These are phyloP conservation scores for Brachyopa scutellaris DNA, from an alignment of 2,888 invertebrate species.

Conservation along the genomic window DNA sequence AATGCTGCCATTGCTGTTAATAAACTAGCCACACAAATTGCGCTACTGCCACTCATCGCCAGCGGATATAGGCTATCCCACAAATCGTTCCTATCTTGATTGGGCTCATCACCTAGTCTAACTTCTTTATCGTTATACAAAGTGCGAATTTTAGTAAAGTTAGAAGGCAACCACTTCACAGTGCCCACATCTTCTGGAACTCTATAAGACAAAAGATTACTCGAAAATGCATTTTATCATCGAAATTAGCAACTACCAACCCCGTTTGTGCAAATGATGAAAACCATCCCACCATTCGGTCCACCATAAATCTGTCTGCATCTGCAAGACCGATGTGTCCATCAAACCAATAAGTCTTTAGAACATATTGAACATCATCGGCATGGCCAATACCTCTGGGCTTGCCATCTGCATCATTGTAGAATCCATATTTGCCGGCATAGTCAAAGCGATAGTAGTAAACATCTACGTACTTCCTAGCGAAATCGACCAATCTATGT, in stretches of 20 bases:
- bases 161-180: conserved; percentile 38
- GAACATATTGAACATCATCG: conserved; percentile 78
- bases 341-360: conserved; percentile 75
- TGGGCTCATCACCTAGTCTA: conserved; percentile 49
- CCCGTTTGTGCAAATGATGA: conserved; percentile 79
- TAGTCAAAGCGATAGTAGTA: conserved; percentile 85
- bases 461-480: conserved; percentile 83
- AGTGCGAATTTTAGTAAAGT: conserved; percentile 24
- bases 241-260: conserved; percentile 69
- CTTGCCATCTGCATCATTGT: conserved; percentile 81
- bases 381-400: conserved; percentile 75
- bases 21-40: neutral
- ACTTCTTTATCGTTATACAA: conserved; percentile 64
- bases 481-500: conserved; percentile 84
- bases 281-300: conserved; percentile 80
- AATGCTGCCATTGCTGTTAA: too few relatives aligned
- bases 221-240: neutral
- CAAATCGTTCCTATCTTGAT: conserved; percentile 48
- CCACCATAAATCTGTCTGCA: conserved; percentile 80
- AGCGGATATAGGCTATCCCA: conserved; percentile 71
- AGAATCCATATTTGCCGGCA: conserved; percentile 83
- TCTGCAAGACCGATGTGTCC: conserved; percentile 76
- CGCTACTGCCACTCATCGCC: neutral
- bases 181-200: neutral
- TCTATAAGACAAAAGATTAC: too few relatives aligned